A percentile compares a stretch with the other conserved stretches of the same genome.
phyloP scores from a whole-genome alignment of 2,113 vertebrate genomes.

The Etheostoma spectabile region DNA sequence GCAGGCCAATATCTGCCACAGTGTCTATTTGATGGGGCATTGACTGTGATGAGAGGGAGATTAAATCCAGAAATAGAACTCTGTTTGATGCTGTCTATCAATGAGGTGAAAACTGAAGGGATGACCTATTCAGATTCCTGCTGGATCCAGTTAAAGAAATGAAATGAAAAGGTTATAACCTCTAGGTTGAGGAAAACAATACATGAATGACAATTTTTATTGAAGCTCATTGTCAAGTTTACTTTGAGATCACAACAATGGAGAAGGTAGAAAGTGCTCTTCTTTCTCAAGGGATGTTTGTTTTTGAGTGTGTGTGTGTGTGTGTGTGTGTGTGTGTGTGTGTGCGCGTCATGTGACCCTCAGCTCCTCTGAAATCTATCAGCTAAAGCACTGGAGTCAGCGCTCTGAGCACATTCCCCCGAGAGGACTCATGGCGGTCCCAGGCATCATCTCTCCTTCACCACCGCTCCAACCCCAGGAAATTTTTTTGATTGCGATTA shows the following conservation, averaged over 20 bases:
- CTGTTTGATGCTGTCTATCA: slow-evolving; percentile 11
- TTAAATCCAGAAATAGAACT: slow-evolving; percentile 33
- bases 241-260: slow-evolving; percentile 10
- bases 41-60: slow-evolving; percentile 26
- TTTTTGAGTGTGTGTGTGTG: not conserved
- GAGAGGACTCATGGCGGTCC: slow-evolving; percentile 35
- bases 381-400: slow-evolving; percentile 32
- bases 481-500: too few species aligned
- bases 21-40: slow-evolving; percentile 15
- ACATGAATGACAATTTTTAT: not conserved
- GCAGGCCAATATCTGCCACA: not conserved
- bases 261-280: not conserved
- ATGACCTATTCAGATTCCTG: slow-evolving; percentile 14
- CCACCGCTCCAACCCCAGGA: not conserved
- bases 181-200: slow-evolving; percentile 13
- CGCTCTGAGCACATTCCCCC: slow-evolving; percentile 28
- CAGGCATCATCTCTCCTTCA: slow-evolving; percentile 1
- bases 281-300: not conserved
- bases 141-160: slow-evolving; percentile 57
- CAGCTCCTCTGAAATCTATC: slow-evolving; percentile 30
- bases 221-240: slow-evolving; percentile 18
- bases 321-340: not conserved
- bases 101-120: slow-evolving; percentile 25
- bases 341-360: slow-evolving; percentile 38
- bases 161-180: slow-evolving; percentile 41